These are phyloP conservation scores for Lycodopsis pacificus DNA, from an alignment of 2,797 vertebrate genomes.

Conservation along the genomic window DNA sequence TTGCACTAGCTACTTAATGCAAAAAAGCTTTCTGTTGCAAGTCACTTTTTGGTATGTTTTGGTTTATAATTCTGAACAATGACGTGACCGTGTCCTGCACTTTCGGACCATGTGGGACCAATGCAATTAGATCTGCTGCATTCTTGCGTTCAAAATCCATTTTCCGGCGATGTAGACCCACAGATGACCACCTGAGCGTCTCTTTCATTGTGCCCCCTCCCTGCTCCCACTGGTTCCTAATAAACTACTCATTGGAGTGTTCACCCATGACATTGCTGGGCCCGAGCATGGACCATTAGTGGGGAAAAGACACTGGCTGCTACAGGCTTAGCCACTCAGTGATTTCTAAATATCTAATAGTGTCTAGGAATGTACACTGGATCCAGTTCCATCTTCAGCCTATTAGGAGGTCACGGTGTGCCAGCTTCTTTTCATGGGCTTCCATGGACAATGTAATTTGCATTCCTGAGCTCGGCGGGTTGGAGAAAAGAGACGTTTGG, in stretches of 20 bases:
- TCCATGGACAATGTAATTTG: slow-evolving; percentile 79
- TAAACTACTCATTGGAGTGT: slow-evolving; percentile 70
- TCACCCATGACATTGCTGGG: slow-evolving; percentile 71
- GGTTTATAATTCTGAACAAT: slow-evolving; percentile 27
- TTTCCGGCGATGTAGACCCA: slow-evolving; percentile 31
- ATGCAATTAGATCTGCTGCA: slow-evolving; percentile 41
- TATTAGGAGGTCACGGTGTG: slow-evolving; percentile 76
- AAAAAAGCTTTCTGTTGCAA: neutral
- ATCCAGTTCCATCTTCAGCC: slow-evolving; percentile 76
- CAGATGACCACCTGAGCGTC: slow-evolving; percentile 65
- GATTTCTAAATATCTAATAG: slow-evolving; percentile 76
- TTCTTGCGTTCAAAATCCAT: slow-evolving; percentile 33
- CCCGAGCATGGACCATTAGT: slow-evolving; percentile 66
- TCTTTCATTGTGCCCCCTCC: slow-evolving; percentile 47
- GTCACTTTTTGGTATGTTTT: neutral
- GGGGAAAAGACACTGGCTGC: slow-evolving; percentile 63
- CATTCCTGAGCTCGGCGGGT: slow-evolving; percentile 76
- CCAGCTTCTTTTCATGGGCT: slow-evolving; percentile 79
- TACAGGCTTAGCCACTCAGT: slow-evolving; percentile 53
- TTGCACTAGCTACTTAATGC: neutral
- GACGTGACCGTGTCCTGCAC: slow-evolving; percentile 23
- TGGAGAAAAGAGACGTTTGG: slow-evolving; percentile 61
- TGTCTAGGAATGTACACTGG: slow-evolving; percentile 78
- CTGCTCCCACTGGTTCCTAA: slow-evolving; percentile 62
- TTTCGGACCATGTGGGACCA: slow-evolving; percentile 10